Conservation (phyloP, 2,113 vertebrate genomes). For the Anarrhichthys ocellatus region DNA sequence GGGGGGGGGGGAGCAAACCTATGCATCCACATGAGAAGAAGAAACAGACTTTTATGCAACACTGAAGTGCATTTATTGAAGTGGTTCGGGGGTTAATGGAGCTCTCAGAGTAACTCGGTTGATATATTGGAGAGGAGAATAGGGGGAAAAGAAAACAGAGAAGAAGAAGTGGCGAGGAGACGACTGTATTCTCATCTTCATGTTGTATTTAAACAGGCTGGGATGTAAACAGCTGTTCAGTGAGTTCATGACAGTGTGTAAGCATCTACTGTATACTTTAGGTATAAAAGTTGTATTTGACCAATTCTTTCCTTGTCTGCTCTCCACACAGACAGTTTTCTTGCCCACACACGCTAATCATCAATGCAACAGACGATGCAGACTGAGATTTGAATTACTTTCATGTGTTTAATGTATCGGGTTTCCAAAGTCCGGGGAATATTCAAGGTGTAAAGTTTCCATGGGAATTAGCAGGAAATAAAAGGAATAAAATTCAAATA, state of each 20-base stretch:
- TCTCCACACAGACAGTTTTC: neutral
- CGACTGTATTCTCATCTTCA: neutral
- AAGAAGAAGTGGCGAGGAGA: neutral
- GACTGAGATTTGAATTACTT: no score
- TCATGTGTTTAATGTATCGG: neutral
- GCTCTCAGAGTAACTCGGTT: neutral
- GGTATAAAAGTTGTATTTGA: neutral
- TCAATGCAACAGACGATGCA: neutral
- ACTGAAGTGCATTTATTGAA: neutral
- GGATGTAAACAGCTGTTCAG: no score
- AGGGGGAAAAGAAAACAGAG: neutral
- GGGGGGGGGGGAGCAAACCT: neutral
- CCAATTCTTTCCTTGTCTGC: neutral
- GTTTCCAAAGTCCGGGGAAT: neutral
- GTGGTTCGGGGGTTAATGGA: slow-evolving; percentile 21
- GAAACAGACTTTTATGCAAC: neutral
- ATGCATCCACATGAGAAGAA: neutral
- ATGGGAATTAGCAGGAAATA: neutral
- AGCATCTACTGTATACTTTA: neutral
- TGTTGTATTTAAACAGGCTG: no score
- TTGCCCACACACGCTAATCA: neutral
- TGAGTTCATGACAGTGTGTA: no score
- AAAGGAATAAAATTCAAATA: no score
- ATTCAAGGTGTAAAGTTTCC: neutral
- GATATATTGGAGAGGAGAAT: neutral